Evolutionary conservation across 2,797 vertebrate genomes (phyloP).

Genomic region (Pristis pectinata): DNA sequence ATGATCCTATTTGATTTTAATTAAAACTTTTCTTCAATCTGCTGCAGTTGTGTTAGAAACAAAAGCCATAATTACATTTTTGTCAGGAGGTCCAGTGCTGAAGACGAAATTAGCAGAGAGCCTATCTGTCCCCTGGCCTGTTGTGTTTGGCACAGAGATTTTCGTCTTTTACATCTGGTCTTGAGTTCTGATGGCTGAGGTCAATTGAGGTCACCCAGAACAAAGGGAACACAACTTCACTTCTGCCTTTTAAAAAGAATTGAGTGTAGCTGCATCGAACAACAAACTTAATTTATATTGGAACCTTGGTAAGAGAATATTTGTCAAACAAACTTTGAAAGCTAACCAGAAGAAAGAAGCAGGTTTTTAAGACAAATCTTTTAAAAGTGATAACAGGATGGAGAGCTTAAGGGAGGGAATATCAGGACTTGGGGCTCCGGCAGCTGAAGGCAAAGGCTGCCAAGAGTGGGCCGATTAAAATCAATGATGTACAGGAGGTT

Average conservation of each 20-base stretch:
- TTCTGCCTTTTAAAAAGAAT: background rate
- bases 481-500: background rate
- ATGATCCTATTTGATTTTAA: background rate
- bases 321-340: background rate
- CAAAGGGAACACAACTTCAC: background rate
- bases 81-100: background rate
- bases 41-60: background rate
- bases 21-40: background rate
- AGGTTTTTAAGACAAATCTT: background rate
- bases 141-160: conserved; percentile 16
- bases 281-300: background rate
- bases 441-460: background rate
- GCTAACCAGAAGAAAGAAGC: background rate
- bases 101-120: background rate
- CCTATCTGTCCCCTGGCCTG: background rate
- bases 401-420: background rate
- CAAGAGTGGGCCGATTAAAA: background rate
- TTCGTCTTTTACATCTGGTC: conserved; percentile 1
- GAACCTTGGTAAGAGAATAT: background rate
- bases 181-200: background rate
- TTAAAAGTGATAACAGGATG: too few relatives aligned
- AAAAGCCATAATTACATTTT: background rate
- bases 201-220: background rate
- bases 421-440: background rate
- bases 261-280: background rate